Evolutionary conservation across 1,140 invertebrate genomes (phyloP), one percentile per base, ranked within the genome.

Genomic region (Trichonephila clavata): DNA sequence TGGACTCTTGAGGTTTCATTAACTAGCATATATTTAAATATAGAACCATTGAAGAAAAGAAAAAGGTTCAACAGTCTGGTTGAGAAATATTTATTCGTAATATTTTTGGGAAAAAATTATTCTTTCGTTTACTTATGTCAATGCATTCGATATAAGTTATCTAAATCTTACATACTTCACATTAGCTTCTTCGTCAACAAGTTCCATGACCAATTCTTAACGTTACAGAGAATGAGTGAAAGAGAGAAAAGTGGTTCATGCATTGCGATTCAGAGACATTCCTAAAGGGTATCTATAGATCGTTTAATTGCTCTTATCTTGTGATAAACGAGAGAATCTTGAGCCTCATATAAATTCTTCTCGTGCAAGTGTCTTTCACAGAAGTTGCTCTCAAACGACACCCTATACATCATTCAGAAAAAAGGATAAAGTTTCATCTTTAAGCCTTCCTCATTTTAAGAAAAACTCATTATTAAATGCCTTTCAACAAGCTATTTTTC

Each of bases 301-400:
- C 71, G 71, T 77, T 77, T 77, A 77, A 77, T 77, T 77, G 71
- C 71, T 77, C 14, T 68, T 77, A 32, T 77, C 32, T 32, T 77
- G 18, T 77, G 71, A 77, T 32, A 16, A 32, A 77, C 71, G 71
- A 77, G 27, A 32, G 10, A 68, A 21, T 68, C 65, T 68, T 68
- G 24, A 68, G 65, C n/a, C 65, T 77, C 71, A 77, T 77, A 77
- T 77, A 77, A 77, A 77, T 77, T 77, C 71, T 27, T 77, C 71
- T 24, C 65, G n/a, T 68, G 24, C 65, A 68, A 68, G 65, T 68
- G 65, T 24, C 65, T 68, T 21, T 77, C 71, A 77, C 71, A 77
- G 71, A 77, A 77, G 71, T 39, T 77, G 27, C 71, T 77, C 65
- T 77, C 71, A 39, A 77, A 27, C 5, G 71, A 39, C 27, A 24